A percentile compares a stretch with the other conserved stretches of the same genome.
These are phyloP conservation scores for Lochmaea crataegi DNA, from an alignment of 2,888 invertebrate genomes.

Conservation along the genomic window DNA sequence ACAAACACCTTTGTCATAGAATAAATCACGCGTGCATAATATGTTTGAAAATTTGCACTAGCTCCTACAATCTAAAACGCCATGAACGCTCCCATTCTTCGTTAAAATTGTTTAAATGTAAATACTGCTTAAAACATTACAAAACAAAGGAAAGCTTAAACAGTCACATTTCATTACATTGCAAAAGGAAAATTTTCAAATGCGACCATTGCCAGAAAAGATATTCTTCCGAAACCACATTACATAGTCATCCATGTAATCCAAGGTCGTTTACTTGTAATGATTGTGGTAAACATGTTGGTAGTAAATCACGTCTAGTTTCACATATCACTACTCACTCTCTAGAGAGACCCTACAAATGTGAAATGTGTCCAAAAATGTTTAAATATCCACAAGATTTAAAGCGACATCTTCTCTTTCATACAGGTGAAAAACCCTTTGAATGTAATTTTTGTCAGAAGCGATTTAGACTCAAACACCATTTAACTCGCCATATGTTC, in stretches of 20 bases:
- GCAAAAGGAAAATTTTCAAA: background rate
- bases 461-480: background rate
- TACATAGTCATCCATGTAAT: background rate
- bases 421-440: slow-evolving; percentile 25
- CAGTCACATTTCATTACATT: background rate
- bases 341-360: slow-evolving; percentile 12
- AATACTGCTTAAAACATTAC: background rate
- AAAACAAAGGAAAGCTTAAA: background rate
- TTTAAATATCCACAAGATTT: slow-evolving; percentile 21
- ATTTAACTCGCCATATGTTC: slow-evolving; percentile 7
- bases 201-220: background rate
- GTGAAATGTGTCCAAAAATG: slow-evolving; percentile 19
- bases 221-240: background rate
- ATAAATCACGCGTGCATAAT: background rate
- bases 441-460: slow-evolving; percentile 14
- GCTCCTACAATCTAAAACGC: background rate
- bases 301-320: background rate
- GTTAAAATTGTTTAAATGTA: background rate
- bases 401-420: slow-evolving; percentile 10
- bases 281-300: background rate
- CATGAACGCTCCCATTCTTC: background rate
- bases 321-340: slow-evolving; percentile 50
- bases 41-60: background rate
- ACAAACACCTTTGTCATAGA: background rate
- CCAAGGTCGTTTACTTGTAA: background rate